Evolutionary conservation across 2,797 vertebrate species (phyloP).

Genomic region (Melanotaenia trifasciata): DNA sequence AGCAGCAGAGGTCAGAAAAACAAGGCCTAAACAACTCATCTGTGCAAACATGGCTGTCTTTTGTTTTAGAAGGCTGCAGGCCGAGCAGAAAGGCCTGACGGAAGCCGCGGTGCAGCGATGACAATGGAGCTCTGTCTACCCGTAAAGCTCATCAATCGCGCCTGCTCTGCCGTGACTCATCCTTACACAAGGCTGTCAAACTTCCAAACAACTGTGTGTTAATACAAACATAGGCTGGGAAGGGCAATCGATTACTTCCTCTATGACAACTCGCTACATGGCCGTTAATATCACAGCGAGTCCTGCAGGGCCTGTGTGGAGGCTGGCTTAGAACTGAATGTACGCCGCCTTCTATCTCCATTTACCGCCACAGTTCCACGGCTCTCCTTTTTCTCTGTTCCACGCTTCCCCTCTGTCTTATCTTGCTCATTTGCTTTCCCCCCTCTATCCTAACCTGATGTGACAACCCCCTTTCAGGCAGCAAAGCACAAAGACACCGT

Average conservation of each 20-base stretch:
- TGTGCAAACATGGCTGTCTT: slow-evolving; percentile 73
- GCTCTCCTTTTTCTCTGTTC: slow-evolving; percentile 22
- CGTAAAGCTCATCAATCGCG: slow-evolving; percentile 74
- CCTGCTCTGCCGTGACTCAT: slow-evolving; percentile 76
- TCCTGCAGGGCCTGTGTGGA: slow-evolving; percentile 17
- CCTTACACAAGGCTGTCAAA: slow-evolving; percentile 69
- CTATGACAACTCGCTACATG: slow-evolving; percentile 55
- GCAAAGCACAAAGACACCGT: slow-evolving; percentile 59
- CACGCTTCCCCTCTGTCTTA: slow-evolving; percentile 36
- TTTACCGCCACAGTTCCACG: slow-evolving; percentile 31
- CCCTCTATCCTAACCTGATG: slow-evolving; percentile 57
- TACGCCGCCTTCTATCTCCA: slow-evolving; percentile 13
- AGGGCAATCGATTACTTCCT: slow-evolving; percentile 66
- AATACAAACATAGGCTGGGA: slow-evolving; percentile 61
- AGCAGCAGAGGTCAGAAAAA: slow-evolving; percentile 62
- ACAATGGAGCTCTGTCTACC: slow-evolving; percentile 78
- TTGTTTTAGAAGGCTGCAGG: slow-evolving; percentile 70
- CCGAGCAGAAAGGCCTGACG: slow-evolving; percentile 72
- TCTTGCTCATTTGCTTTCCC: slow-evolving; percentile 43
- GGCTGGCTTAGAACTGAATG: slow-evolving; percentile 16
- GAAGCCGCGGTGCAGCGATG: slow-evolving; percentile 62
- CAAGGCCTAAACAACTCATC: slow-evolving; percentile 53
- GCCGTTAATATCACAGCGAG: slow-evolving; percentile 42
- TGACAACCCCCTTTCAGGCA: slow-evolving; percentile 66
- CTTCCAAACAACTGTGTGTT: slow-evolving; percentile 64